Evolutionary conservation across 2,113 vertebrate species (phyloP).

Genomic region (Turnix velox): DNA sequence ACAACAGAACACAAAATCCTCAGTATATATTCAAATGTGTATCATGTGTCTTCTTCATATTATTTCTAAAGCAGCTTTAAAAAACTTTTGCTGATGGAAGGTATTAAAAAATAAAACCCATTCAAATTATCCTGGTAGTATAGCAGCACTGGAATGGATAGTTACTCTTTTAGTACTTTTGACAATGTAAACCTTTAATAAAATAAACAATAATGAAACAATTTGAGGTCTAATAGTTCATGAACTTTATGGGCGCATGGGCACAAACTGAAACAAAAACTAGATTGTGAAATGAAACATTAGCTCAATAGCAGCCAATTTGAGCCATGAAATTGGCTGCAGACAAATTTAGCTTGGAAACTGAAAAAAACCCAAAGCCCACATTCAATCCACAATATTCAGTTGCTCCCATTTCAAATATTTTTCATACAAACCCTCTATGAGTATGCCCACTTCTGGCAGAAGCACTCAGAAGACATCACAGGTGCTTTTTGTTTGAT

Average conservation of each 20-base stretch:
- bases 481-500: background rate
- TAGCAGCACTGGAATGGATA: slow-evolving; percentile 75
- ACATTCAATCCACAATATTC: slow-evolving; percentile 12
- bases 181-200: slow-evolving; percentile 77
- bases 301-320: slow-evolving; percentile 21
- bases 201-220: slow-evolving; percentile 69
- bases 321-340: slow-evolving; percentile 29
- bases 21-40: slow-evolving; percentile 64
- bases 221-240: slow-evolving; percentile 67
- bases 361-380: background rate
- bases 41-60: slow-evolving; percentile 63
- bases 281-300: slow-evolving; percentile 45
- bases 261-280: slow-evolving; percentile 27
- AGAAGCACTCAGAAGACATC: background rate
- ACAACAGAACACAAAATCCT: slow-evolving; percentile 62
- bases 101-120: slow-evolving; percentile 64
- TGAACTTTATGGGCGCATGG: slow-evolving; percentile 34
- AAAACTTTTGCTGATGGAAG: slow-evolving; percentile 49
- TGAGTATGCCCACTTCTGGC: background rate
- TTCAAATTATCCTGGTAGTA: slow-evolving; percentile 66
- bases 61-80: slow-evolving; percentile 76
- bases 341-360: slow-evolving; percentile 10
- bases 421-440: background rate
- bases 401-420: background rate
- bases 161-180: slow-evolving; percentile 55